These are phyloP conservation scores for Rhincodon typus DNA, from an alignment of 2,797 vertebrate genomes.

Conservation along the genomic window DNA sequence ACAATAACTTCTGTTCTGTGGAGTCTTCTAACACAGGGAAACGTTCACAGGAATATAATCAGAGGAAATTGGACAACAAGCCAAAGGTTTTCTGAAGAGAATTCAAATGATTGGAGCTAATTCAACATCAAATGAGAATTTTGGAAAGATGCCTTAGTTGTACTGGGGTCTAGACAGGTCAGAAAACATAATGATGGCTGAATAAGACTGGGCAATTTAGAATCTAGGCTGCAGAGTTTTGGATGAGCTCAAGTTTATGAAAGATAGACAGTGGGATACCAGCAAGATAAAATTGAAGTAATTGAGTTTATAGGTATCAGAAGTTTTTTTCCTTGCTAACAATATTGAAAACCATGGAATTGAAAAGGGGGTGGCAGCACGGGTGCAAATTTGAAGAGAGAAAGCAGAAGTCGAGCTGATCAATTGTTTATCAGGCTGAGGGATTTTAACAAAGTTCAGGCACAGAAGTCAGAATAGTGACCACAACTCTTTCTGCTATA, in stretches of 20 bases:
- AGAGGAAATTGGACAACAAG: not conserved
- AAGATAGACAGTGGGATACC: not conserved
- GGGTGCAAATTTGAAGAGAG: not conserved
- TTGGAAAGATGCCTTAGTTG: not conserved
- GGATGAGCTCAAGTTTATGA: not conserved
- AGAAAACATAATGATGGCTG: not conserved
- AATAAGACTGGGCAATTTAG: not conserved
- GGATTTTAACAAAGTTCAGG: too few species aligned
- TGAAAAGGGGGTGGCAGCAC: too few species aligned
- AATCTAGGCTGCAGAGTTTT: not conserved
- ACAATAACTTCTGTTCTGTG: not conserved
- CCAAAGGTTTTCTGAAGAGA: not conserved
- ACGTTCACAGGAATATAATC: not conserved
- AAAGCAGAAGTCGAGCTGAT: not conserved
- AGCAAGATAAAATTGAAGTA: not conserved
- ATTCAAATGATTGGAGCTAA: not conserved
- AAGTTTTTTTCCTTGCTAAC: not conserved
- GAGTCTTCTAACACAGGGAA: not conserved
- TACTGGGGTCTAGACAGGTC: not conserved
- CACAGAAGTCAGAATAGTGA: too few species aligned
- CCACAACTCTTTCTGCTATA: too few species aligned
- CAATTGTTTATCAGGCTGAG: not conserved
- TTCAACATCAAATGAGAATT: not conserved
- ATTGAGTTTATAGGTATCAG: not conserved
- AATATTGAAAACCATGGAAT: not conserved